Conservation (phyloP, 2,888 invertebrate genomes). For the Acheta domesticus region DNA sequence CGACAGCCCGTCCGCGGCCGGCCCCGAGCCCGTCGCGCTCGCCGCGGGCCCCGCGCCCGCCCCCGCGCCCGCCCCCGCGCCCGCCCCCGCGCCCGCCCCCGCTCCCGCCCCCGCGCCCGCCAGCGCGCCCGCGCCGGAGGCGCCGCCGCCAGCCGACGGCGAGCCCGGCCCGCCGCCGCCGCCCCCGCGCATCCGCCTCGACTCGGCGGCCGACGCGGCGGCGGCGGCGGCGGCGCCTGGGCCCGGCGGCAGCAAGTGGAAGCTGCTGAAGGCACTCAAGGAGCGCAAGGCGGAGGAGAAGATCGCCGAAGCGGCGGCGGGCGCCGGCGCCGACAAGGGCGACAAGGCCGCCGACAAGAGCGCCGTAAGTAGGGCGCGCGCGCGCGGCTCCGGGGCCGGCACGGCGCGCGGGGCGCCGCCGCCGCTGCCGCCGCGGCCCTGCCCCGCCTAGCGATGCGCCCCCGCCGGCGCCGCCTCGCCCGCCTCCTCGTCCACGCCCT, state of each 20-base stretch:
- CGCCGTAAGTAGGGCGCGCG: constrained; percentile 19
- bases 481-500: background rate
- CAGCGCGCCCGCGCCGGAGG: constrained; percentile 33
- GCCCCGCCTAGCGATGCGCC: constrained; percentile 1
- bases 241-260: constrained; percentile 82
- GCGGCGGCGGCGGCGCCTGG: constrained; percentile 48
- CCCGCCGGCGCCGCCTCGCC: background rate
- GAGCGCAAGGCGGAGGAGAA: constrained; percentile 87
- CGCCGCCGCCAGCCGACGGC: constrained; percentile 43
- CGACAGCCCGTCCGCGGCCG: constrained; percentile 38
- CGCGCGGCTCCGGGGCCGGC: background rate
- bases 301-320: constrained; percentile 63
- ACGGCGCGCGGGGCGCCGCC: background rate
- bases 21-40: constrained; percentile 37
- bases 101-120: background rate
- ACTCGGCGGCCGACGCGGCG: constrained; percentile 40
- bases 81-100: background rate
- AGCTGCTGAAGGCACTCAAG: constrained; percentile 81
- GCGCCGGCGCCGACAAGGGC: constrained; percentile 51
- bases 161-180: constrained; percentile 40
- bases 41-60: background rate
- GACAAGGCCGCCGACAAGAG: background rate
- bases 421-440: background rate
- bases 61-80: background rate
- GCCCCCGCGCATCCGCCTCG: constrained; percentile 54